phyloP scores from a whole-genome alignment of 2,113 vertebrate species.

The Crotalus tigris region DNA sequence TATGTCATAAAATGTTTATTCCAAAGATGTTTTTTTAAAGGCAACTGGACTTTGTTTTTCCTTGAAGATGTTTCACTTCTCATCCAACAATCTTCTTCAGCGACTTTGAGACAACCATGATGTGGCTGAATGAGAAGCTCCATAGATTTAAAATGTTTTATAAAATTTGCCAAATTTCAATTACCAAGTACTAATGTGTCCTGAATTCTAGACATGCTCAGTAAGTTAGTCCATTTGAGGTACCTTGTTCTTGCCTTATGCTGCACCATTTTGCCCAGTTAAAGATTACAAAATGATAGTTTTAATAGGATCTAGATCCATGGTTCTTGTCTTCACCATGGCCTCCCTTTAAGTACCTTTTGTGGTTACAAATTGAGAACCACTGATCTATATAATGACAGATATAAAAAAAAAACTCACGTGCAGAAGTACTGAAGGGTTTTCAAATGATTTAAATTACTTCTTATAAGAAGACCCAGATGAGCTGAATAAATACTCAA shows the following conservation, averaged over 20 bases:
- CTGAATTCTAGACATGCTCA: not conserved
- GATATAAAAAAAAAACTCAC: not conserved
- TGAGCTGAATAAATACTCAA: not conserved
- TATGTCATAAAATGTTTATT: no score
- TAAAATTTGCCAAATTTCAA: not conserved
- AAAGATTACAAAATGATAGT: not conserved
- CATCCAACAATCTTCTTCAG: no score
- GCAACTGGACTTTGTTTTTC: no score
- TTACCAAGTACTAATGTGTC: not conserved
- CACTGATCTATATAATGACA: not conserved
- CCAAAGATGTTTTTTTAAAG: no score
- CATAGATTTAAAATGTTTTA: not conserved
- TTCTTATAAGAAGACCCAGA: not conserved
- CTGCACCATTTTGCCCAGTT: no score
- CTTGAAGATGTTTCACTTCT: no score
- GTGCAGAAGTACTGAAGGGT: not conserved
- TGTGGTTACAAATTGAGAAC: not conserved
- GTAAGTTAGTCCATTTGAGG: not conserved
- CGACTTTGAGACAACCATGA: no score
- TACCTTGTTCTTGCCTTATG: not conserved
- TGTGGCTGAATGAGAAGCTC: not conserved
- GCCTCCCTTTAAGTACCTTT: not conserved
- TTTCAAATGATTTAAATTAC: not conserved
- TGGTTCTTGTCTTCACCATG: not conserved
- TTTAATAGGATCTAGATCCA: not conserved